Evolutionary conservation across 2,797 vertebrate genomes (phyloP).

Genomic region (Mustela erminea): DNA sequence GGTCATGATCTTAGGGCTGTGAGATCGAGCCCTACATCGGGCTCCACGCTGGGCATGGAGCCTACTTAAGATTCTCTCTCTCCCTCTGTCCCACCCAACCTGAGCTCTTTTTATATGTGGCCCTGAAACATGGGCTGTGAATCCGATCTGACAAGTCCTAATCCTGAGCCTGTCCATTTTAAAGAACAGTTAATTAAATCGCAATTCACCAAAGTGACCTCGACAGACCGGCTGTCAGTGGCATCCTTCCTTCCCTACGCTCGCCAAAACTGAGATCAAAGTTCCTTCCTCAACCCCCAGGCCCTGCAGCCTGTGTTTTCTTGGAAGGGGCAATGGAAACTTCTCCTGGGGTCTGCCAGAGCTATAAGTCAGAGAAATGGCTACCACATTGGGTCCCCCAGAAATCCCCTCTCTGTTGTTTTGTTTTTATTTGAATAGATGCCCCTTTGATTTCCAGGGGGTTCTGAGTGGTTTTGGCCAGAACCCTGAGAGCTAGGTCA

Average conservation of each 20-base stretch:
- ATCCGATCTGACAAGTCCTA: not conserved
- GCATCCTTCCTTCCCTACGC: not conserved
- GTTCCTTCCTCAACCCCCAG: not conserved
- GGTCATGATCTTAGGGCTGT: not conserved
- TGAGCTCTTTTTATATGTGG: not conserved
- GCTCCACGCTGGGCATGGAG: not conserved
- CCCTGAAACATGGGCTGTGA: not conserved
- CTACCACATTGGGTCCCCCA: not conserved
- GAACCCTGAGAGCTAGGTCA: not conserved
- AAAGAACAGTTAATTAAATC: not conserved
- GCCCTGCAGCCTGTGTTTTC: not conserved
- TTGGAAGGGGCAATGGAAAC: not conserved
- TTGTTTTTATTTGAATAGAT: not conserved
- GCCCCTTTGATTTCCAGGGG: not conserved
- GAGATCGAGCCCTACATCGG: not conserved
- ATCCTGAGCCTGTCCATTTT: not conserved
- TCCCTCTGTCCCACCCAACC: not conserved
- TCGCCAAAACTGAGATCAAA: not conserved
- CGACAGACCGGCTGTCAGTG: rapidly evolving
- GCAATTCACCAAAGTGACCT: not conserved
- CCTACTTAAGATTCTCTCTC: not conserved
- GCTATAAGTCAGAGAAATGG: not conserved
- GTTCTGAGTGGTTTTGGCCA: not conserved
- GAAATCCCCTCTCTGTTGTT: not conserved
- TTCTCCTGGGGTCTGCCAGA: not conserved